A percentile compares a stretch with the other conserved stretches of the same genome.
Evolutionary conservation across 2,113 vertebrate species (phyloP).

Genomic region (Muntiacus muntjak): DNA sequence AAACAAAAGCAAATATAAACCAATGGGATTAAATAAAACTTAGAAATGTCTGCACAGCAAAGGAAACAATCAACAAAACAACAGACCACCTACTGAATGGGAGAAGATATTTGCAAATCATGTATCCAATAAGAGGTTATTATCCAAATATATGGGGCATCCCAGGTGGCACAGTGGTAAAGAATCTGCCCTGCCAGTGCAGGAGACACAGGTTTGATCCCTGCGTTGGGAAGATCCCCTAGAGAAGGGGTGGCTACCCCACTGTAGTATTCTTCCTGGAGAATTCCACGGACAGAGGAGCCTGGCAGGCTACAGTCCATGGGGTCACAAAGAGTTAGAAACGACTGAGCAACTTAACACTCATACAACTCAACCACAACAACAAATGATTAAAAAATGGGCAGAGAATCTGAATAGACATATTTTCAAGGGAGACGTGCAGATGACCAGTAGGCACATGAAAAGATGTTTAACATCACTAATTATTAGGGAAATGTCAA

Average conservation of each 20-base stretch:
- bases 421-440: not conserved
- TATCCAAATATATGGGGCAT: not conserved
- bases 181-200: not conserved
- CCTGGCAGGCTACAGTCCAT: not conserved
- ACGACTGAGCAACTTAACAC: not conserved
- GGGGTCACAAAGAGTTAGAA: not conserved
- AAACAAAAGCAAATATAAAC: not conserved
- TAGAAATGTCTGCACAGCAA: not conserved
- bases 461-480: not conserved
- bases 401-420: not conserved
- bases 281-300: not conserved
- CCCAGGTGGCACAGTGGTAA: not conserved
- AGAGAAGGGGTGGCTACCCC: not conserved
- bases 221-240: not conserved
- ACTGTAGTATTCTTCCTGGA: not conserved
- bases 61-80: not conserved
- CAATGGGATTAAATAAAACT: not conserved
- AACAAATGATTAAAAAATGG: not conserved
- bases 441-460: not conserved
- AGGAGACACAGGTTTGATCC: not conserved
- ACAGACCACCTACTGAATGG: not conserved
- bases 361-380: not conserved
- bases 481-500: not conserved
- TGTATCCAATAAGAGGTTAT: not conserved
- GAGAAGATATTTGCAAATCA: not conserved